Conservation (phyloP, 2,888 invertebrate species). For the Barypeithes pellucidus region DNA sequence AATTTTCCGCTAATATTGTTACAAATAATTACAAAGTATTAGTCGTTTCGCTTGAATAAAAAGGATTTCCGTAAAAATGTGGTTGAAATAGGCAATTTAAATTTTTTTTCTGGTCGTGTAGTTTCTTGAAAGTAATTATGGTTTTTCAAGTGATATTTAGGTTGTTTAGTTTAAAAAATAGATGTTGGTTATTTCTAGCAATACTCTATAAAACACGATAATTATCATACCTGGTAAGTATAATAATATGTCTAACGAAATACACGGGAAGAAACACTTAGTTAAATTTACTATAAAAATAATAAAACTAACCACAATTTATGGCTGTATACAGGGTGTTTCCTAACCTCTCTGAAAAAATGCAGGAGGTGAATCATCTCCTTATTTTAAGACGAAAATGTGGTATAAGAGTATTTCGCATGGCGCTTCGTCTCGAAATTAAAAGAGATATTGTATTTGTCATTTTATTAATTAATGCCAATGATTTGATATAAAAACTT, state of each 20-base stretch:
- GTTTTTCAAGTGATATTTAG: slow-evolving; percentile 23
- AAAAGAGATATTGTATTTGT: too few relatives aligned
- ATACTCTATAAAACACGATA: background rate
- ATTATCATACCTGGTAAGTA: background rate
- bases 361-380: too few relatives aligned
- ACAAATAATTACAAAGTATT: slow-evolving; percentile 51
- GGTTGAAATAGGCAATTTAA: slow-evolving; percentile 48
- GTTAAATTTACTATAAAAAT: too few relatives aligned
- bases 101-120: slow-evolving; percentile 36
- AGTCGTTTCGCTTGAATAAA: slow-evolving; percentile 46
- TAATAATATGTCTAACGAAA: slow-evolving; percentile 21
- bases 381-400: too few relatives aligned
- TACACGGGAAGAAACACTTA: too few relatives aligned
- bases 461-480: too few relatives aligned
- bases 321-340: too few relatives aligned
- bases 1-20: slow-evolving; percentile 54
- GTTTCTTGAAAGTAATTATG: slow-evolving; percentile 42
- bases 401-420: too few relatives aligned
- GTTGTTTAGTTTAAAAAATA: background rate
- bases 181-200: slow-evolving; percentile 2
- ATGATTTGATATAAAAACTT: too few relatives aligned
- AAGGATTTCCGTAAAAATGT: slow-evolving; percentile 53
- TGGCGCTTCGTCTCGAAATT: too few relatives aligned
- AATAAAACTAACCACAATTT: too few relatives aligned
- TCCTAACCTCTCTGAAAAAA: too few relatives aligned